Base-by-base conservation (phyloP, 2,797 vertebrate genomes). In the Malacoctenus gilli region DNA sequence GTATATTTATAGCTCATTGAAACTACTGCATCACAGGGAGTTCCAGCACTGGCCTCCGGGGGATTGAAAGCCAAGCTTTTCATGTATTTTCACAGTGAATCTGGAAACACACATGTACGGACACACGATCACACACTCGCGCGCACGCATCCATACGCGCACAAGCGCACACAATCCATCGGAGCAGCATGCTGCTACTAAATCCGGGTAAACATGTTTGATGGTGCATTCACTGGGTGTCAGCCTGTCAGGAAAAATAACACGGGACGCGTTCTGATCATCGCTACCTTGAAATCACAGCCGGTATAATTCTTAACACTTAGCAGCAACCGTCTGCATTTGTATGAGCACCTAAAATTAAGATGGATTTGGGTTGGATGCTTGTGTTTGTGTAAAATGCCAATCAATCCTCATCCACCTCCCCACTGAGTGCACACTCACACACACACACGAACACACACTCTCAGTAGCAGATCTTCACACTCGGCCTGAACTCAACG, bases 1-100 rank as follows among this genome's bases (percentile, higher is more conserved):
- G 55, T 63, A 51, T 87, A 89, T 88, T 87, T 87, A 85, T 87
- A 89, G 78, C 55, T 53, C 57, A 77, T 46, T 85, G 84, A 88
- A 83, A 85, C 61, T 75, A 77, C 83, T 81, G 80, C 79, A 84
- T 85, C 87, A 79, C 80, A 85, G 73, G 72, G 84, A 86, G 77
- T 79, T 85, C 68, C 65, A 83, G 86, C 41, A 8, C 66, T 74
- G 59, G 75, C 75, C 80, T 75, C 67, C 15, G 5, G 77, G 85
- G 85, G 77, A 82, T 54, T 51, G 53, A 39, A 79, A 76, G 74
- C 76, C 72, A 48, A 56, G 84, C 79, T 84, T 82, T 85, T 85
- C 68, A 85, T 85, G 79, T 84, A 77, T 77, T 82, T 81, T 75
- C 73, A 83, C 64, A 75, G 71, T 57, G 59, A n/a, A 78, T 68